phyloP scores from a whole-genome alignment of 2,113 vertebrate genomes.

The Steatornis caripensis region DNA sequence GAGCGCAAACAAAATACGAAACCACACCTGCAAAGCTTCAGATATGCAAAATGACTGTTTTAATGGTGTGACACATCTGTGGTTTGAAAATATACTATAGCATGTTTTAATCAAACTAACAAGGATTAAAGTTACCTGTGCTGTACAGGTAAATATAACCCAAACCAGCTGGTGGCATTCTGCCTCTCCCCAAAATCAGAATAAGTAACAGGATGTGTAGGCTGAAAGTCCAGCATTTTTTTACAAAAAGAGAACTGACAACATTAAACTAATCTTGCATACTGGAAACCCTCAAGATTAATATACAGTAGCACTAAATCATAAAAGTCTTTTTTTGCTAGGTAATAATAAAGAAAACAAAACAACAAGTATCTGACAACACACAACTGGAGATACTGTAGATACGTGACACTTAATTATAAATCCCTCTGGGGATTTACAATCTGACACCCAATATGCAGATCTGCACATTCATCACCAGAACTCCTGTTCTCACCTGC shows the following conservation, averaged over 20 bases:
- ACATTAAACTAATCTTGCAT: slow-evolving; percentile 7
- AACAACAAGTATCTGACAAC: slow-evolving; percentile 32
- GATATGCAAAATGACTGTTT: not conserved
- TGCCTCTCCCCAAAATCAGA: not conserved
- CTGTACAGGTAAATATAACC: not conserved
- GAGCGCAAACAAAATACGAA: slow-evolving; percentile 40
- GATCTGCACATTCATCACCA: not conserved
- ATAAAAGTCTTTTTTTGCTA: slow-evolving; percentile 3
- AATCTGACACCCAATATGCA: slow-evolving; percentile 1
- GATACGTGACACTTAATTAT: slow-evolving; percentile 28
- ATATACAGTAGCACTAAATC: not conserved
- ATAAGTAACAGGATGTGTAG: not conserved
- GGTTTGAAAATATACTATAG: not conserved
- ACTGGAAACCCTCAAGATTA: slow-evolving; percentile 5
- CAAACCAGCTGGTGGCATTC: not conserved
- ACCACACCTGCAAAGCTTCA: slow-evolving; percentile 12
- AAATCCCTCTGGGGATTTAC: not conserved
- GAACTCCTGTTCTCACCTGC: slow-evolving; percentile 1
- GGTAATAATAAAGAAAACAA: slow-evolving; percentile 33
- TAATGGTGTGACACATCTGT: not conserved
- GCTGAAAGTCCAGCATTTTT: not conserved
- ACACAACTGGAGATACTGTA: not conserved
- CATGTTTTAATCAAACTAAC: not conserved
- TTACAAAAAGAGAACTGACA: slow-evolving; percentile 8
- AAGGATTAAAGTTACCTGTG: not conserved